Evolutionary conservation across 2,797 vertebrate species (phyloP).

Genomic region (Echiichthys vipera): DNA sequence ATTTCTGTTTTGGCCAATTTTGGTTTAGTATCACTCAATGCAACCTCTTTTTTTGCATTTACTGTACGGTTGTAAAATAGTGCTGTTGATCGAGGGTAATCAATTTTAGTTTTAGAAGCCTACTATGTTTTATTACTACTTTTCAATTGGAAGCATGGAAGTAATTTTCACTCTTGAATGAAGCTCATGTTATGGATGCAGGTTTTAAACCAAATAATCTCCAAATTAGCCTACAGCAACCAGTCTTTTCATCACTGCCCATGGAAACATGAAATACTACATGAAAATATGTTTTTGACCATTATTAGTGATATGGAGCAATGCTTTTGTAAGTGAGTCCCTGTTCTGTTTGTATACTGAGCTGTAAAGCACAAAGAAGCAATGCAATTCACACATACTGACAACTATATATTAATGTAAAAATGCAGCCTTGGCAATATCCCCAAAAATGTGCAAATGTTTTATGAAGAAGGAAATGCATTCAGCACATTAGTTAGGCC

Average conservation of each 20-base stretch:
- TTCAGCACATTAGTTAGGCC: background rate
- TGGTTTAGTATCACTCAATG: background rate
- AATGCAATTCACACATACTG: too few species aligned
- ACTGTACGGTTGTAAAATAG: background rate
- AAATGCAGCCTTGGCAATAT: background rate
- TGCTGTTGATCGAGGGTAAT: slow-evolving; percentile 2
- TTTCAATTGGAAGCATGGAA: background rate
- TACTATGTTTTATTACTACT: background rate
- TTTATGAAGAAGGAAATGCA: background rate
- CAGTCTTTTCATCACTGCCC: too few species aligned
- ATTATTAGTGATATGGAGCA: background rate
- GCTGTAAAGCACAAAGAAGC: too few species aligned
- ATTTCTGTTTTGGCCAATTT: background rate
- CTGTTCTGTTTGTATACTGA: background rate
- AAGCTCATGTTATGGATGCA: background rate
- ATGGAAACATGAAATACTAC: too few species aligned
- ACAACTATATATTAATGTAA: too few species aligned
- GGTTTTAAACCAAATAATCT: background rate
- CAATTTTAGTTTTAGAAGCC: background rate
- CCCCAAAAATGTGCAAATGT: too few species aligned
- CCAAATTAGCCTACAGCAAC: too few species aligned
- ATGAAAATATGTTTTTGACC: background rate
- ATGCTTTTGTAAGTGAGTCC: background rate
- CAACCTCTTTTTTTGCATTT: background rate
- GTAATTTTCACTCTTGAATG: background rate